phyloP scores from a whole-genome alignment of 2,113 vertebrate genomes.

The Protomyctophum bolini region DNA sequence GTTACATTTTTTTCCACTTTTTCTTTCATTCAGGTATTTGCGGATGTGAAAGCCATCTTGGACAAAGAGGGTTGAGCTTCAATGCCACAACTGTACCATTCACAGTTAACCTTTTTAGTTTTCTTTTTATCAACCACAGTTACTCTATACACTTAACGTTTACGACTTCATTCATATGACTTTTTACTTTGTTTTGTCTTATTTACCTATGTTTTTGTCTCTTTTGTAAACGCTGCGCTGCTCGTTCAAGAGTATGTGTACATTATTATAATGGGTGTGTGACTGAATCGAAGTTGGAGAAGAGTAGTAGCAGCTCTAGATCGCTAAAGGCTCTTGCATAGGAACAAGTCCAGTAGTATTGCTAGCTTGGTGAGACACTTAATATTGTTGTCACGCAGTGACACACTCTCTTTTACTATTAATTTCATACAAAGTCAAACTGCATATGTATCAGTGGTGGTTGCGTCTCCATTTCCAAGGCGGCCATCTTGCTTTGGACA shows the following conservation, averaged over 20 bases:
- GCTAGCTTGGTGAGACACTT: not conserved
- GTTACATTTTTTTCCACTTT: not conserved
- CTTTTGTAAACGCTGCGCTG: conserved; percentile 58
- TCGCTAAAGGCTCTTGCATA: conserved; percentile 22
- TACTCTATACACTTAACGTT: conserved; percentile 48
- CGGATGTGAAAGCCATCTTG: conserved; percentile 88
- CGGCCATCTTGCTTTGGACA: conserved; percentile 16
- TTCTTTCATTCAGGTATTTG: conserved; percentile 89
- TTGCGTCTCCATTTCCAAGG: not conserved
- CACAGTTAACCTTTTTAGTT: conserved; percentile 35
- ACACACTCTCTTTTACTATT: not conserved
- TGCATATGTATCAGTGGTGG: conserved; percentile 10
- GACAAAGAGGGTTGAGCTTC: conserved; percentile 85
- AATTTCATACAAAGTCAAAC: not conserved
- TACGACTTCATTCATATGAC: conserved; percentile 45
- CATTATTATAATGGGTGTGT: conserved; percentile 1
- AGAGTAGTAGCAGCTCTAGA: conserved; percentile 27
- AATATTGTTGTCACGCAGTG: conserved; percentile 18
- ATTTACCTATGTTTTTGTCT: conserved; percentile 31
- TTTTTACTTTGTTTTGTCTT: conserved; percentile 51
- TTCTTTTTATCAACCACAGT: conserved; percentile 54
- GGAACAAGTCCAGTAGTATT: conserved; percentile 5
- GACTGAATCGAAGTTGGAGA: conserved; percentile 23
- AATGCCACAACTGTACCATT: conserved; percentile 39
- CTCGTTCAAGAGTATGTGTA: conserved; percentile 27